These are phyloP conservation scores for Microchrysa polita DNA, from an alignment of 2,888 invertebrate genomes.

Conservation along the genomic window DNA sequence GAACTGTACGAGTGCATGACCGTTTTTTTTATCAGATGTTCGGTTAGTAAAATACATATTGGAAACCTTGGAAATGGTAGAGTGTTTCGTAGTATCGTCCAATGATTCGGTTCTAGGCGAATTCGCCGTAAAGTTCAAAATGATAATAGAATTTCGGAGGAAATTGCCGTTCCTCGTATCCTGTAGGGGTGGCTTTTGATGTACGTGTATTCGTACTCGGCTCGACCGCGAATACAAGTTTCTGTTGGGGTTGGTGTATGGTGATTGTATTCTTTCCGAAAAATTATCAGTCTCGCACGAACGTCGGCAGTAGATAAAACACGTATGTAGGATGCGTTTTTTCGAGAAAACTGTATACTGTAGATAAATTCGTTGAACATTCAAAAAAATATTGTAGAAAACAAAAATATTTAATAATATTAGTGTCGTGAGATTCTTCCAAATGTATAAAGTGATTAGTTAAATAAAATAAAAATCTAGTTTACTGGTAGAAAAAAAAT, in stretches of 20 bases:
- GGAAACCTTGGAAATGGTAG: no score
- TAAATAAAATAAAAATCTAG: not conserved
- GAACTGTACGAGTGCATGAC: no score
- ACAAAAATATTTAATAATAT: not conserved
- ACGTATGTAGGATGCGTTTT: conserved; percentile 26
- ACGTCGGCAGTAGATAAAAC: conserved; percentile 51
- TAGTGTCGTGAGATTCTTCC: not conserved
- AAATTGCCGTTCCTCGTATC: conserved; percentile 18
- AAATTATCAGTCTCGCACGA: conserved; percentile 57
- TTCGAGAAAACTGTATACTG: conserved; percentile 16
- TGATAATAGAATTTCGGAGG: not conserved
- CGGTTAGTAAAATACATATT: no score
- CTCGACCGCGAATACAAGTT: not conserved
- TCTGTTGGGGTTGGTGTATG: conserved; percentile 32
- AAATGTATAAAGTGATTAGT: not conserved
- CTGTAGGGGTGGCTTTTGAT: not conserved
- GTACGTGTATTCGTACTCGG: not conserved
- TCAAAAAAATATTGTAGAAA: no score
- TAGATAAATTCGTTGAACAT: conserved; percentile 15
- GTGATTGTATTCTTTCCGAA: conserved; percentile 51
- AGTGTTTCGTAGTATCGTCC: no score
- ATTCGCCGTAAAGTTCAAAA: not conserved
- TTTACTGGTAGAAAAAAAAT: not conserved
- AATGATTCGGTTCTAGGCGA: not conserved
- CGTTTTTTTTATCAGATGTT: no score